These are phyloP conservation scores for Nudaria mundana DNA, from an alignment of 2,888 invertebrate species.

Conservation along the genomic window DNA sequence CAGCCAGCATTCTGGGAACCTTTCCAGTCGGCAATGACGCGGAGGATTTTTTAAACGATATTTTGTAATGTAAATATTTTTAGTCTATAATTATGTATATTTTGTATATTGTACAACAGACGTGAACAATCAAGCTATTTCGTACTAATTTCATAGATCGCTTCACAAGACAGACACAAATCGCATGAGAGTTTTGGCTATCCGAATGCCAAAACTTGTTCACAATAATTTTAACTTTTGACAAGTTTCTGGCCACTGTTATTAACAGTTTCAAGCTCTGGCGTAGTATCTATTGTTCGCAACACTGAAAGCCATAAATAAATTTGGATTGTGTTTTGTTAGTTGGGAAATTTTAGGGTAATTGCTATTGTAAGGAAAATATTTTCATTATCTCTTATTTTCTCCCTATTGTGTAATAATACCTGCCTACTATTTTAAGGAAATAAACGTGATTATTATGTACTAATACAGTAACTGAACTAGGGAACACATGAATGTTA, in stretches of 20 bases:
- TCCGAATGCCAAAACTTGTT: constrained; percentile 35
- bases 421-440: too few relatives aligned
- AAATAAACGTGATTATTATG: too few relatives aligned
- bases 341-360: neutral
- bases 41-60: too few relatives aligned
- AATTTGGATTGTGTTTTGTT: neutral
- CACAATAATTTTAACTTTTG: constrained; percentile 54
- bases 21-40: too few relatives aligned
- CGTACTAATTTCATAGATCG: constrained; percentile 6
- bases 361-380: too few relatives aligned
- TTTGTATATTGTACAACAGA: neutral
- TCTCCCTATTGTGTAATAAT: too few relatives aligned
- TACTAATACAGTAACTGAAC: too few relatives aligned
- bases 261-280: constrained; percentile 37
- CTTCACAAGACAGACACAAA: constrained; percentile 8
- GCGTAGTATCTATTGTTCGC: constrained; percentile 3
- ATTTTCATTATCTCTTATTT: neutral
- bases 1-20: too few relatives aligned
- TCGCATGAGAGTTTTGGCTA: constrained; percentile 9
- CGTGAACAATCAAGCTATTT: neutral
- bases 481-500: too few relatives aligned
- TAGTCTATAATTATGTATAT: too few relatives aligned
- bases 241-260: constrained; percentile 54
- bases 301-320: constrained; percentile 1
- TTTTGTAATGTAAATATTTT: too few relatives aligned